phyloP scores from a whole-genome alignment of 1,140 invertebrate species.

The Drosophila paulistorum region DNA sequence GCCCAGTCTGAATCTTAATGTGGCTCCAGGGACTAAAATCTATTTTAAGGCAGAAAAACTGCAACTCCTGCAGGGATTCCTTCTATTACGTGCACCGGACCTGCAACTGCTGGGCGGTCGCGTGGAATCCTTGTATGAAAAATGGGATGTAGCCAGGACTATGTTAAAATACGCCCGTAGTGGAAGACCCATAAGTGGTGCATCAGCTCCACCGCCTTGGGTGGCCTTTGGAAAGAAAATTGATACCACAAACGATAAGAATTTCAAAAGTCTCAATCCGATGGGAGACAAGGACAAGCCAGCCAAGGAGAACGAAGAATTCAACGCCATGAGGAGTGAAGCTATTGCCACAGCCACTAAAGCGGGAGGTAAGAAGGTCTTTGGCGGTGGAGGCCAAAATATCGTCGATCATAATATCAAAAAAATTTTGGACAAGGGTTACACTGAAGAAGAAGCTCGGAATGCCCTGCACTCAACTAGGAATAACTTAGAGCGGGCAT shows the following conservation, averaged over 20 bases:
- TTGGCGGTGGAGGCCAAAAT: conserved; percentile 88
- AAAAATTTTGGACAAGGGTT: conserved; percentile 91
- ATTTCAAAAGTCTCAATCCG: conserved; percentile 87
- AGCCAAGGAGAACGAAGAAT: conserved; percentile 90
- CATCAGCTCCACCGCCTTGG: conserved; percentile 93
- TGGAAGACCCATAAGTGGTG: conserved; percentile 85
- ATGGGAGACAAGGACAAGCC: conserved; percentile 86
- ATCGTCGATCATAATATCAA: conserved; percentile 91
- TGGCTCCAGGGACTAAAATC: conserved; percentile 90
- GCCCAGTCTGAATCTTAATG: conserved; percentile 87
- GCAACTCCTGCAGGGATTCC: conserved; percentile 87
- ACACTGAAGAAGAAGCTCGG: conserved; percentile 90
- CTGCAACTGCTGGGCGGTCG: conserved; percentile 90
- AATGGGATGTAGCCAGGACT: conserved; percentile 94
- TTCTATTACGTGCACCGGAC: conserved; percentile 88
- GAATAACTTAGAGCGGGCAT: conserved; percentile 89
- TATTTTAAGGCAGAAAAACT: conserved; percentile 84
- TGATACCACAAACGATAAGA: conserved; percentile 84
- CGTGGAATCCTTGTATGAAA: conserved; percentile 92
- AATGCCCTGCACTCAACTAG: conserved; percentile 88
- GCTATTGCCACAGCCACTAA: conserved; percentile 93
- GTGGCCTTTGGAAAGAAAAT: conserved; percentile 94
- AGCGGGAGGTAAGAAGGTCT: conserved; percentile 89
- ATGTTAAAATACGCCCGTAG: conserved; percentile 89
- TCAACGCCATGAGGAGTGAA: conserved; percentile 92